Evolutionary conservation across 1,140 invertebrate species (phyloP), one percentile per base, ranked within the genome.

Genomic region (Zophobas morio): DNA sequence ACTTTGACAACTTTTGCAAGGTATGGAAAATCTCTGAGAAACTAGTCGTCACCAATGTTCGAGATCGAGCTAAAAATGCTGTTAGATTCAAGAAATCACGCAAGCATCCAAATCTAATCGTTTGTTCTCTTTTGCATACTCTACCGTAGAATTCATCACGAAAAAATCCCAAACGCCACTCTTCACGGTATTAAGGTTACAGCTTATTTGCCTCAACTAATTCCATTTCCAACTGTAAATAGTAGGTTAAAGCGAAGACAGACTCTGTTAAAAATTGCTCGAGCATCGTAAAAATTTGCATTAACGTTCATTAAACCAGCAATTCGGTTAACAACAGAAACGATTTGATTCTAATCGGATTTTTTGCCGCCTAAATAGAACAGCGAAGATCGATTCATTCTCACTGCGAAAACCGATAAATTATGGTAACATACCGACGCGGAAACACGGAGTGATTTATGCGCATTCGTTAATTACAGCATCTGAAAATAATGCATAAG

Each of bases 271-370:
- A 60, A 39, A 60, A 60, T 60, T 60, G 56, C 56, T 60, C 35
- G 56, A 60, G 56, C 56, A 60, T 60, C 56, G 56, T 60, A 60
- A 60, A 60, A 60, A 60, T 60, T 60, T 60, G 56, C 56, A 60
- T 60, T 60, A 60, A 6, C 34, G 56, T 60, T 60, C 56, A 39
- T 60, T 60, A 60, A 60, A 60, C 56, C 56, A 37, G 56, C 56
- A 37, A 54, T 54, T 54, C 35, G 35, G 32, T 6, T 54, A 54
- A 54, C 53, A 54, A 54, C 32, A 35, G 56, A 37, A 46, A 8
- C 3, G 42, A 46, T 46, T 46, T 46, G 8, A 60, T 60, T 60
- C 3, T 20, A 34, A 56, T 56, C 53, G 53, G 34, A 35, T 33
- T 60, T 60, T 60, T 60, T 35, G 33, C 36, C 36, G 56, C 2